Evolutionary conservation across 2,888 invertebrate species (phyloP).

Genomic region (Andrena hattorfiana): DNA sequence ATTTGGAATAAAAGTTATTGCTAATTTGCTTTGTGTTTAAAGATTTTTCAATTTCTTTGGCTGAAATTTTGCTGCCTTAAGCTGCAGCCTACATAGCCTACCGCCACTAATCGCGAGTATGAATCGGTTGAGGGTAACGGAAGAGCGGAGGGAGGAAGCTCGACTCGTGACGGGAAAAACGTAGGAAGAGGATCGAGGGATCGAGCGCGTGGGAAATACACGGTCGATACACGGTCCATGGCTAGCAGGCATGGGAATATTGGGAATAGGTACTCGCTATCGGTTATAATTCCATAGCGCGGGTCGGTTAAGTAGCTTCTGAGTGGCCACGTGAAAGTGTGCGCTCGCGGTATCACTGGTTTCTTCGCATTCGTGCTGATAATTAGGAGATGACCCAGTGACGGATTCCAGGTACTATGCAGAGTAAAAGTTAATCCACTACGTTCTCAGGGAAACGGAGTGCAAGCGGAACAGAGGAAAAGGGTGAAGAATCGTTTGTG

Average conservation of each 20-base stretch:
- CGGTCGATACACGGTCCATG: constrained; percentile 41
- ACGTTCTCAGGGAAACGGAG: not conserved
- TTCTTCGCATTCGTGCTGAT: too few relatives aligned
- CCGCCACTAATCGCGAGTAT: too few relatives aligned
- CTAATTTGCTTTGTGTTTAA: too few relatives aligned
- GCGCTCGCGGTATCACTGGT: constrained; percentile 33
- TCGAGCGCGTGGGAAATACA: constrained; percentile 61
- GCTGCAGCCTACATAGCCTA: too few relatives aligned
- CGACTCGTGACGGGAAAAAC: constrained; percentile 9
- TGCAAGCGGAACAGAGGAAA: constrained; percentile 1
- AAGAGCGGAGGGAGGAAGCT: constrained; percentile 1
- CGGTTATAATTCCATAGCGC: constrained; percentile 77
- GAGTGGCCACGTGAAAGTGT: constrained; percentile 74
- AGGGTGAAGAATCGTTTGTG: not conserved
- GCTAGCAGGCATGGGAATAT: constrained; percentile 49
- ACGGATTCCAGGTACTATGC: too few relatives aligned
- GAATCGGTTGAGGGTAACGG: too few relatives aligned
- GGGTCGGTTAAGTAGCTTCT: constrained; percentile 76
- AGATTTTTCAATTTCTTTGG: too few relatives aligned
- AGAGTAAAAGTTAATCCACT: too few relatives aligned
- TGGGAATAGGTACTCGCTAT: constrained; percentile 71
- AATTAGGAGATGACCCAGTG: too few relatives aligned
- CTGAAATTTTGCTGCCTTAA: too few relatives aligned
- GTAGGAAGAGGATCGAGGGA: constrained; percentile 14
- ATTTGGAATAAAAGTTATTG: too few relatives aligned